Evolutionary conservation across 2,797 vertebrate genomes (phyloP).

Genomic region (Sebastes vulpes): DNA sequence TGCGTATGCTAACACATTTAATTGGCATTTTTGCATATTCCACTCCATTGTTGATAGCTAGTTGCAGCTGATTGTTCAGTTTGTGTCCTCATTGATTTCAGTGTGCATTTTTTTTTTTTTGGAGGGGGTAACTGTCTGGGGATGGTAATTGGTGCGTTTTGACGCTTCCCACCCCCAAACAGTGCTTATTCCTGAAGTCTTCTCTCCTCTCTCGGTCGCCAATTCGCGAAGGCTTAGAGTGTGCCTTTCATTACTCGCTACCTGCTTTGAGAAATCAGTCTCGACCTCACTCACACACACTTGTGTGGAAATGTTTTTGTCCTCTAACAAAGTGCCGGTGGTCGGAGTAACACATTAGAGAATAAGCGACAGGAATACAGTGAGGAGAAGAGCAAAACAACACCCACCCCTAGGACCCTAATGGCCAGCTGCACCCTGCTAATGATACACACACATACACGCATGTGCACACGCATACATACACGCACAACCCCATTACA

Average conservation of each 20-base stretch:
- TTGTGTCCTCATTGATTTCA: conserved; percentile 87
- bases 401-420: conserved; percentile 71
- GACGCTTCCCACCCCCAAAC: conserved; percentile 82
- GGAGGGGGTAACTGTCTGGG: conserved; percentile 75
- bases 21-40: conserved; percentile 90
- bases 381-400: conserved; percentile 70
- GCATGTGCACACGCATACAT: neutral
- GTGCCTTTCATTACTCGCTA: conserved; percentile 85
- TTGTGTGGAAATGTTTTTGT: conserved; percentile 84
- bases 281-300: conserved; percentile 81
- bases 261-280: conserved; percentile 88
- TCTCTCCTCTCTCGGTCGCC: conserved; percentile 84
- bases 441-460: conserved; percentile 62
- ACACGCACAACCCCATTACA: conserved; percentile 43
- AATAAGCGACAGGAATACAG: conserved; percentile 63
- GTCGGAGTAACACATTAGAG: conserved; percentile 78
- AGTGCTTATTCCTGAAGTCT: conserved; percentile 84
- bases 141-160: conserved; percentile 85
- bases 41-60: conserved; percentile 87
- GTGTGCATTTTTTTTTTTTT: conserved; percentile 48
- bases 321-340: conserved; percentile 81
- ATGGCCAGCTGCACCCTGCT: conserved; percentile 79
- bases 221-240: conserved; percentile 81
- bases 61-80: conserved; percentile 87
- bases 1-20: conserved; percentile 87